These are phyloP conservation scores for Brevipalpus yothersi DNA, from an alignment of 1,140 invertebrate species.

Conservation along the genomic window DNA sequence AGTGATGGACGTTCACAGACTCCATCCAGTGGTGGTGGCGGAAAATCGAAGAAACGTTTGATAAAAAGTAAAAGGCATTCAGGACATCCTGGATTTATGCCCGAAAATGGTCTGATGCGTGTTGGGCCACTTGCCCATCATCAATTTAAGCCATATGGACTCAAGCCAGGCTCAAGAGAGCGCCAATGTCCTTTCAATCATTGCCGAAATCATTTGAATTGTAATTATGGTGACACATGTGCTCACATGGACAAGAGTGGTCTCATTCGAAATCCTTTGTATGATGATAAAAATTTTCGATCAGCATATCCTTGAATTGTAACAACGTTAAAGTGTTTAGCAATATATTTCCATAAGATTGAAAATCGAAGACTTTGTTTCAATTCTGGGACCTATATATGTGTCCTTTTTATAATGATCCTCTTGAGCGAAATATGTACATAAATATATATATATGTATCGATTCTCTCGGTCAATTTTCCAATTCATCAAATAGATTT, in stretches of 20 bases:
- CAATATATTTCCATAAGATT: too few species aligned
- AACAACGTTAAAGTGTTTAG: too few species aligned
- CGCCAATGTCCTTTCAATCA: neutral
- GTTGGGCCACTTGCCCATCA: neutral
- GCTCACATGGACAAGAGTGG: neutral
- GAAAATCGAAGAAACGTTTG: neutral
- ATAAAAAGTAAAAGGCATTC: neutral
- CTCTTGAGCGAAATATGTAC: too few species aligned
- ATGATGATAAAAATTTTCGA: constrained; percentile 7
- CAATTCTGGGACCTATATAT: too few species aligned
- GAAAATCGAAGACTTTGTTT: too few species aligned
- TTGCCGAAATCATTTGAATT: neutral
- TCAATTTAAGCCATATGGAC: neutral
- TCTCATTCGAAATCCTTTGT: constrained; percentile 3
- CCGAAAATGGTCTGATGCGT: neutral
- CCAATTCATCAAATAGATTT: too few species aligned
- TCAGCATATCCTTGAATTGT: constrained; percentile 10
- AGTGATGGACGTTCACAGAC: neutral
- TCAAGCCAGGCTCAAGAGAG: neutral
- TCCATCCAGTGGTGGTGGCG: neutral
- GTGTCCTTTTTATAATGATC: too few species aligned
- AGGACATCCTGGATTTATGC: neutral
- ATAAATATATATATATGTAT: too few species aligned
- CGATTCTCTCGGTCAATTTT: too few species aligned
- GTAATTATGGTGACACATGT: neutral